These are phyloP conservation scores for Lathronympha strigana DNA, from an alignment of 2,888 invertebrate genomes.

Conservation along the genomic window DNA sequence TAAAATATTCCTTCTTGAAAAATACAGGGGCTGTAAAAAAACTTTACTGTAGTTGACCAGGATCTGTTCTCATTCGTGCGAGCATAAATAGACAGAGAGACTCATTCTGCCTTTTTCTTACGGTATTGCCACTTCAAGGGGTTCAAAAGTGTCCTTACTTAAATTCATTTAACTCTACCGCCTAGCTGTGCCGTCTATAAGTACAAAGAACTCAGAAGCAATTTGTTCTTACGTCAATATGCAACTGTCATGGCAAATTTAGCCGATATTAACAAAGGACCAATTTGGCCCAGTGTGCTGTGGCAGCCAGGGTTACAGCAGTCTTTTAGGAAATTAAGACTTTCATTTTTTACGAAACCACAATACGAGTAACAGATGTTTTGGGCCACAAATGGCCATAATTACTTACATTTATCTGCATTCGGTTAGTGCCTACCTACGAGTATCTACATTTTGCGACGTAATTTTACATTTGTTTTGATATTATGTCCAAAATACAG, in stretches of 20 bases:
- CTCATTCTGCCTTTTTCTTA: no score
- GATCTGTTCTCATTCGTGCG: no score
- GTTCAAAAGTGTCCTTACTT: no score
- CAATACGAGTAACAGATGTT: slow-evolving; percentile 40
- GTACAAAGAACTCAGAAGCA: no score
- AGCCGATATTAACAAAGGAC: slow-evolving; percentile 17
- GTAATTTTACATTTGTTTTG: slow-evolving; percentile 45
- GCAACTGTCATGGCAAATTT: slow-evolving; percentile 12
- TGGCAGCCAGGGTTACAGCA: slow-evolving; percentile 10
- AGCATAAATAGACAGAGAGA: no score
- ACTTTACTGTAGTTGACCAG: no score
- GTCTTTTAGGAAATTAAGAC: slow-evolving; percentile 15
- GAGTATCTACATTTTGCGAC: no score
- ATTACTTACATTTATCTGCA: slow-evolving; percentile 6
- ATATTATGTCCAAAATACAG: not conserved
- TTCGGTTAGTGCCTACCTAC: slow-evolving; percentile 44
- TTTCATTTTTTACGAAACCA: slow-evolving; percentile 38
- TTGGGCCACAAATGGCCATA: slow-evolving; percentile 20
- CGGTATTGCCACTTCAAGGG: no score
- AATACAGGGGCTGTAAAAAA: no score
- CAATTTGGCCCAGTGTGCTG: slow-evolving; percentile 4
- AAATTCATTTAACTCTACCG: no score
- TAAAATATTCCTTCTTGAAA: no score
- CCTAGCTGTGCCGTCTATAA: no score
- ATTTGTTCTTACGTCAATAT: not conserved